A percentile compares a stretch with the other conserved stretches of the same genome.
Conservation (phyloP, 2,113 vertebrate genomes). For the Ciconia boyciana region DNA sequence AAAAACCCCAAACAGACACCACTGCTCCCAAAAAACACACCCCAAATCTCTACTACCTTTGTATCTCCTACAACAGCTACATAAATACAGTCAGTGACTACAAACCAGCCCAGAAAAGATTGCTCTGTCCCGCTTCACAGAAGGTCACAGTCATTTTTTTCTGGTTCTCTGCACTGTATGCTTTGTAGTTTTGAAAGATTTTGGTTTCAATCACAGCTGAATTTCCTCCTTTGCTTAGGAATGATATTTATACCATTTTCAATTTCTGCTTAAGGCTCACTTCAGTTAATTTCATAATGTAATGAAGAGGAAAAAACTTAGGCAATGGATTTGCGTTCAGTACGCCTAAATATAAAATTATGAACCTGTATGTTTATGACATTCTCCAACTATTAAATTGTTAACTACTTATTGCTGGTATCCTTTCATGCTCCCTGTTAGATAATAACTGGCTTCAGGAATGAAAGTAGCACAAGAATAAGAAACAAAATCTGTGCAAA, state of each 20-base stretch:
- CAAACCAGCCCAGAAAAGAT: neutral
- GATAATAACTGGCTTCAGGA: neutral
- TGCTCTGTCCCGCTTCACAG: neutral
- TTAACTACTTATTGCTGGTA: neutral
- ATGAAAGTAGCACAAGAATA: neutral
- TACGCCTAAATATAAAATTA: neutral
- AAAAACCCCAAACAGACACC: neutral
- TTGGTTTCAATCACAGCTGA: neutral
- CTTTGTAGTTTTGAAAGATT: neutral
- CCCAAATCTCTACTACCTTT: neutral
- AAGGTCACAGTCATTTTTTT: neutral
- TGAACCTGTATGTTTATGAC: neutral
- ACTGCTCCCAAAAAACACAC: accelerated
- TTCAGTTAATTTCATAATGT: neutral
- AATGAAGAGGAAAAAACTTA: neutral
- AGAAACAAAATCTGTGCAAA: neutral
- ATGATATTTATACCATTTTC: neutral
- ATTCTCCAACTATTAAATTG: neutral
- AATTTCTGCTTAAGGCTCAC: neutral
- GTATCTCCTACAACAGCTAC: neutral
- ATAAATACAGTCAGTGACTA: neutral
- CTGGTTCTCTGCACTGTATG: neutral
- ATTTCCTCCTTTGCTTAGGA: neutral
- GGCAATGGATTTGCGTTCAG: neutral
- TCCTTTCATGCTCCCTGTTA: neutral